Conservation (phyloP, 1,140 invertebrate genomes). For the Caenorhabditis latens region DNA sequence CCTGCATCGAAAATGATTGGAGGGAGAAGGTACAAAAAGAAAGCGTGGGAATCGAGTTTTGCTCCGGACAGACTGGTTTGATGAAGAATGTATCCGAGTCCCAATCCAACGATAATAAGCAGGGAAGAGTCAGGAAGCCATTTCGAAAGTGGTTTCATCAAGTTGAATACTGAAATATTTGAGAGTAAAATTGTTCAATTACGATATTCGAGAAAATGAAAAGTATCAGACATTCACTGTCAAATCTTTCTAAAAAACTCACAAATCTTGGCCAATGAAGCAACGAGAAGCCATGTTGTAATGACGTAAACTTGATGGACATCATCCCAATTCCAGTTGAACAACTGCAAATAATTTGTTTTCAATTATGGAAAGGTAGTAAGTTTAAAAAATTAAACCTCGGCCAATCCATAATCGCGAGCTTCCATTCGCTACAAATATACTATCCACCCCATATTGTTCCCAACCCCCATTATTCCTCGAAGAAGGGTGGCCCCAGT, state of each 20-base stretch:
- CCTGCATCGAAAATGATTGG: conserved; percentile 79
- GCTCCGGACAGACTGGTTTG: conserved; percentile 58
- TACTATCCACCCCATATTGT: background rate
- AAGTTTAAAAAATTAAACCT: background rate
- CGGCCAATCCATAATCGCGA: conserved; percentile 37
- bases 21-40: conserved; percentile 78
- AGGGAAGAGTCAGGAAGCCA: conserved; percentile 73
- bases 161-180: conserved; percentile 54
- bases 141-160: conserved; percentile 52
- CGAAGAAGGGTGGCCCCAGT: background rate
- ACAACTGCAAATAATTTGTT: conserved; percentile 60
- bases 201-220: too few species aligned
- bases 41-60: conserved; percentile 69
- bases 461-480: background rate
- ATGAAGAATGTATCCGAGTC: conserved; percentile 66
- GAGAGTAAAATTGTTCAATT: background rate
- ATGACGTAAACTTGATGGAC: conserved; percentile 70
- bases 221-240: too few species aligned
- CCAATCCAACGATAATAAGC: conserved; percentile 75
- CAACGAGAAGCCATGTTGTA: conserved; percentile 71
- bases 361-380: background rate
- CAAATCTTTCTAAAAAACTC: conserved; percentile 24
- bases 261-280: conserved; percentile 76
- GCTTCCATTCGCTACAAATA: conserved; percentile 18
- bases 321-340: conserved; percentile 69